Conservation (phyloP, 2,888 invertebrate species). For the Tetragnatha montana region DNA sequence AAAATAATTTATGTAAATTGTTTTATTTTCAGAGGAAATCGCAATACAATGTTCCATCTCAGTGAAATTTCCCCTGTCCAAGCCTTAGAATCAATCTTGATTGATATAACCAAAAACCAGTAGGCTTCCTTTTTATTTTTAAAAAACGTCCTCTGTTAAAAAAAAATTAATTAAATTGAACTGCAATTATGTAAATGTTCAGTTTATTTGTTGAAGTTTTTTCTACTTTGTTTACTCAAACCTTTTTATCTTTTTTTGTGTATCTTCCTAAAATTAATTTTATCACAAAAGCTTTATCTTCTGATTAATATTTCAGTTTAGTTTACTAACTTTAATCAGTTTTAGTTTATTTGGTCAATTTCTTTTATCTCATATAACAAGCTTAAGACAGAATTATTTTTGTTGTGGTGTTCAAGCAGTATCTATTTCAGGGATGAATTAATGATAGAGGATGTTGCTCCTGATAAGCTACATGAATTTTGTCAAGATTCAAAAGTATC, state of each 20-base stretch:
- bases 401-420: not conserved
- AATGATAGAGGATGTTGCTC: slow-evolving; percentile 65
- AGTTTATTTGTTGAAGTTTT: no score
- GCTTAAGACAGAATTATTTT: no score
- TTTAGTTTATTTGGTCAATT: not conserved
- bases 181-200: no score
- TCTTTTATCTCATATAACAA: not conserved
- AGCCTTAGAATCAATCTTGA: slow-evolving; percentile 48
- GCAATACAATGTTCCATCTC: slow-evolving; percentile 11
- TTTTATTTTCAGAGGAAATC: slow-evolving; percentile 38
- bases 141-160: no score
- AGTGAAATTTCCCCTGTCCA: slow-evolving; percentile 36
- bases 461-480: slow-evolving; percentile 60
- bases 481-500: slow-evolving; percentile 56
- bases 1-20: not conserved
- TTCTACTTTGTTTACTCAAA: no score
- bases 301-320: not conserved
- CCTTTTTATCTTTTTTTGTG: no score
- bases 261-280: no score
- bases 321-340: not conserved
- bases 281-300: no score
- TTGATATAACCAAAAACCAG: slow-evolving; percentile 59
- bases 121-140: not conserved
- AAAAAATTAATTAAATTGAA: no score
- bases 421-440: slow-evolving; percentile 53